Evolutionary conservation across 2,888 invertebrate species (phyloP), one percentile per base, ranked within the genome.

Genomic region (Entomobrya proxima): DNA sequence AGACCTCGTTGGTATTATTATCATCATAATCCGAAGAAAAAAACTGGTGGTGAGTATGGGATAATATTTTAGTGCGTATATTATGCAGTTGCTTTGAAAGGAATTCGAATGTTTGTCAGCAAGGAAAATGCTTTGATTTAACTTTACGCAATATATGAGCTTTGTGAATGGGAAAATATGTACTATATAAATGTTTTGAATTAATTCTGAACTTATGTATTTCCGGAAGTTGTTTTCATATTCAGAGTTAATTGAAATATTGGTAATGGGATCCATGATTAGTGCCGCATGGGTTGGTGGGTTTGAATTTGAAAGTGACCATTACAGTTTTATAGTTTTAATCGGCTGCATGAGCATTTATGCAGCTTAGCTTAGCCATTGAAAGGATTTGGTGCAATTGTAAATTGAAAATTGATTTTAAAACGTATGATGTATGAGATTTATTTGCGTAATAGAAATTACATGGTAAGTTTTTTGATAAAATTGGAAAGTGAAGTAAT

Each of bases 1-100:
- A 80, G 80, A 80, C 80, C 80, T 67, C 67, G 79, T 67, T 79
- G 64, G 52, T 50, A 79, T 67, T 30, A 79, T 76, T 76, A 76
- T 76, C 50, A 76, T 78, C 58, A 64, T 79, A 79, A 79, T 79
- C 79, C 79, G 35, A 37, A 9, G 47, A 52, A 52, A 77, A 64
- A 9, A 13, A 78, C 32, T n/a, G 21, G 35, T 18, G 5, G 2
- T 35, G n/a, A 27, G 32, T 37, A 47, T 35, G 64, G n/a, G 11
- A 37, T n/a, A 13, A n/a, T 35, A 35, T 64, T 35, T n/a, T 37
- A n/a, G 21, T n/a, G n/a, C n/a, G 50, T 18, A 21, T 47, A 47
- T 47, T 13, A 47, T 47, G 50, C 50, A 50, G 9, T 55, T 55
- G 9, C 27, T 55, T 55, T 55, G 55, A 55, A 55, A 21, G 18